Base-by-base conservation (phyloP, 1,140 invertebrate genomes). In the Pteromalus puparum region DNA sequence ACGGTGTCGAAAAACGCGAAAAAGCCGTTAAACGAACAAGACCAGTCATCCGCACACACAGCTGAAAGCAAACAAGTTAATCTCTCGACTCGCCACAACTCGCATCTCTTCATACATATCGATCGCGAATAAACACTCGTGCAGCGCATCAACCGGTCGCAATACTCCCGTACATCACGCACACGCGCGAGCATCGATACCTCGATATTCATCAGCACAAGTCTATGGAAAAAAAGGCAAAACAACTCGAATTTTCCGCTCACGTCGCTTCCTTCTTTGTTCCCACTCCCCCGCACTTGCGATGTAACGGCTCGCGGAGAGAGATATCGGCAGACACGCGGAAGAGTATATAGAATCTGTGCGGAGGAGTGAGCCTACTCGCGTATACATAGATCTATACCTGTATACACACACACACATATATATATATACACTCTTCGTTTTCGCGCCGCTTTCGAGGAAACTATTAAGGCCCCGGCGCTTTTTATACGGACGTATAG, bases 401-500 rank as follows among this genome's bases (percentile, higher is more conserved):
- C n/a, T 65, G 5, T n/a, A 18, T 18, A 68, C 13, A 68, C 30
- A 68, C 0, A 68, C 7, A 68, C 7, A 68, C 67, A 24, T 26
- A 28, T 28, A 68, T 26, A 28, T 7, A 28, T 2, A 4, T 0
- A 3, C 26, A 3, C 48, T n/a, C 48, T 70, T 74, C 18, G 26
- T 82, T 75, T 75, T 82, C 72, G 73, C 73, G 73, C 73, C 24
- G 12, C 73, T 82, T 82, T 82, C 81, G 73, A 82, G 73, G 81
- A 82, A 82, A 76, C 81, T 65, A 82, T 82, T 82, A 82, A 42
- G 70, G 12, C 24, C 13, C 67, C 67, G 67, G 5, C 67, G 28
- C 67, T 30, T 26, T 70, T 70, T 70, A 30, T 28, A 13, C 28
- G 26, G 24, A 70, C 67, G 3, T 28, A 13, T 15, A 10, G 24